Conservation (phyloP, 2,113 vertebrate genomes). For the Mormyrus lacerda region DNA sequence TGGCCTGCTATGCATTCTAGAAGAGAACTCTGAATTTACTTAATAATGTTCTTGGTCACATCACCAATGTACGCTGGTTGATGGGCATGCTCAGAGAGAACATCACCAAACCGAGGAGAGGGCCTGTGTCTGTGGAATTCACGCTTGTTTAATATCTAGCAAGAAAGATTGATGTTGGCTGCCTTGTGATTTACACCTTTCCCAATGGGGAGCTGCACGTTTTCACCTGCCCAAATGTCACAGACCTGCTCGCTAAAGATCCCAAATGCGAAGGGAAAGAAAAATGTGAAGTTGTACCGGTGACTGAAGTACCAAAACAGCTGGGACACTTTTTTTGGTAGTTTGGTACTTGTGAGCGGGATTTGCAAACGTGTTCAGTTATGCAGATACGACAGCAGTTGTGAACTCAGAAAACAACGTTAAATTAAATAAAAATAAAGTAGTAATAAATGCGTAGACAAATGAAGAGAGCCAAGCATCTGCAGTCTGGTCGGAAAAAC, state of each 20-base stretch:
- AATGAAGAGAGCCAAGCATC: background rate
- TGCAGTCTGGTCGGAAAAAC: too few species aligned
- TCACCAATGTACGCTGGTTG: background rate
- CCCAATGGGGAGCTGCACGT: too few species aligned
- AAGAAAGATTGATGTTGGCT: too few species aligned
- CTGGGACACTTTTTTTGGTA: background rate
- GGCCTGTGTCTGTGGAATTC: too few species aligned
- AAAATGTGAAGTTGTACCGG: too few species aligned
- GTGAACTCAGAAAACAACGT: background rate
- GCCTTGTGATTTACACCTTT: too few species aligned
- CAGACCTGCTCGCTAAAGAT: too few species aligned
- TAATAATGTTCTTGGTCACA: background rate
- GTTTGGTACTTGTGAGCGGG: background rate
- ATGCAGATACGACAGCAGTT: background rate
- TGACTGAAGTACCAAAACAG: background rate
- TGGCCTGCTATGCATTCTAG: background rate
- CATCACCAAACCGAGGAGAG: too few species aligned
- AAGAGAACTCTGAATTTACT: background rate
- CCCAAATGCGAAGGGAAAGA: too few species aligned
- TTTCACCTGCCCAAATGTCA: too few species aligned
- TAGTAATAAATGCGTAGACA: background rate
- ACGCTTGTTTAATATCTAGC: too few species aligned
- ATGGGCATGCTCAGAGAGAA: background rate
- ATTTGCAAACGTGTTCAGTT: background rate
- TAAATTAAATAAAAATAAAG: background rate